These are phyloP conservation scores for Aleiodes testaceus DNA, from an alignment of 2,888 invertebrate species.

Conservation along the genomic window DNA sequence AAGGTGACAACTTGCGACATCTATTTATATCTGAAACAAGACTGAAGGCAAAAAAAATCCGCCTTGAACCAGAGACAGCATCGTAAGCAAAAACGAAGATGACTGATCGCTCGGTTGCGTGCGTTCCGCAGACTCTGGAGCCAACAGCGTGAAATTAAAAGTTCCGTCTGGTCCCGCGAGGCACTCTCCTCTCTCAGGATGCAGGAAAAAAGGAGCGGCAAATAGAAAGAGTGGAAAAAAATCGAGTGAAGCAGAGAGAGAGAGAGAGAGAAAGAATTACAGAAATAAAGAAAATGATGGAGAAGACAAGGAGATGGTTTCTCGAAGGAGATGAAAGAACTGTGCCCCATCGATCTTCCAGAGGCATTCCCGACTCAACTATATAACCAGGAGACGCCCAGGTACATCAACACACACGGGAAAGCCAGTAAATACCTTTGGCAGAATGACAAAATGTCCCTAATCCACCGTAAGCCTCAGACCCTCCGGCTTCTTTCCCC, in stretches of 20 bases:
- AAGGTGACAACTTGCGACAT: too few species aligned
- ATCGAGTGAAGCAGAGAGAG: slow-evolving; percentile 1
- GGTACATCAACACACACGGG: slow-evolving; percentile 43
- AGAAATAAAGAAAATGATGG: slow-evolving; percentile 27
- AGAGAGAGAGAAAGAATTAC: slow-evolving; percentile 10
- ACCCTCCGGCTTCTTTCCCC: slow-evolving; percentile 48
- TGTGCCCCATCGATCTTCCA: slow-evolving; percentile 51
- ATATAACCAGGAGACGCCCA: slow-evolving; percentile 16
- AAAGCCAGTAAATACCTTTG: slow-evolving; percentile 52
- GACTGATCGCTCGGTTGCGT: slow-evolving; percentile 56
- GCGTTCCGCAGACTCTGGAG: slow-evolving; percentile 54
- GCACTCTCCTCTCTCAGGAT: slow-evolving; percentile 45
- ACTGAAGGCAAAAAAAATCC: slow-evolving; percentile 30
- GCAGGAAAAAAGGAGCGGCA: slow-evolving; percentile 42
- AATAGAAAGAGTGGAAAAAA: slow-evolving; percentile 46
- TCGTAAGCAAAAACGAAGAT: slow-evolving; percentile 52
- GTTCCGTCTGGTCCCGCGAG: slow-evolving; percentile 53
- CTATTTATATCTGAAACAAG: too few species aligned
- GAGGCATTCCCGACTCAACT: slow-evolving; percentile 17
- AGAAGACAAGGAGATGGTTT: slow-evolving; percentile 34
- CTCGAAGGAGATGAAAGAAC: slow-evolving; percentile 37
- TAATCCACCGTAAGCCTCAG: slow-evolving; percentile 55
- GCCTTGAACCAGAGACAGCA: slow-evolving; percentile 1
- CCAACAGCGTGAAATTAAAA: slow-evolving; percentile 61
- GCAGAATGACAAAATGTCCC: slow-evolving; percentile 55